A percentile compares a stretch with the other conserved stretches of the same genome.
These are phyloP conservation scores for Mohoua ochrocephala DNA, from an alignment of 2,113 vertebrate species.

Conservation along the genomic window DNA sequence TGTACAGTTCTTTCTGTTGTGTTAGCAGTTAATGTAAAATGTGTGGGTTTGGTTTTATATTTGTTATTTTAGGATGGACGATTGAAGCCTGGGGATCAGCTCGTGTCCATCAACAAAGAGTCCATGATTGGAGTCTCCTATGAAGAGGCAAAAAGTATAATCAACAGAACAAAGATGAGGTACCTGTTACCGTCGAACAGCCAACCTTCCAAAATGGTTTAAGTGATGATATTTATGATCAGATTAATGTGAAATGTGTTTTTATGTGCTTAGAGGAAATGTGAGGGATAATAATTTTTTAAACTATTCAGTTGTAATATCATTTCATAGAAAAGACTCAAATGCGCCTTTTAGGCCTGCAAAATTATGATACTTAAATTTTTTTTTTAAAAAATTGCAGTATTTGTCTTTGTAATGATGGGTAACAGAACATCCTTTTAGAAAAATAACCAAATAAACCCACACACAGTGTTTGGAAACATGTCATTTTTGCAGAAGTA, in stretches of 20 bases:
- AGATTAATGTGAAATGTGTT: not conserved
- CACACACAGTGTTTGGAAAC: not conserved
- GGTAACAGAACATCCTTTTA: not conserved
- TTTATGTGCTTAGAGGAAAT: not conserved
- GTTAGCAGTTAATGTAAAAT: not conserved
- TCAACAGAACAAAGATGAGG: conserved; percentile 83
- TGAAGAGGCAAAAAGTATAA: conserved; percentile 87
- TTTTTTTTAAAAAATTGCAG: not conserved
- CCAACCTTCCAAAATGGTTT: not conserved
- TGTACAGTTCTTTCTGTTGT: not conserved
- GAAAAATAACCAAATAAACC: not conserved
- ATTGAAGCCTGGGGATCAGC: conserved; percentile 88
- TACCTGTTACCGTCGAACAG: conserved; percentile 33
- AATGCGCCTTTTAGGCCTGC: not conserved
- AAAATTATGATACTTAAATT: not conserved
- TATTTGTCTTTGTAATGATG: not conserved
- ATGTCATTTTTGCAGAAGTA: not conserved
- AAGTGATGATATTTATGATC: not conserved
- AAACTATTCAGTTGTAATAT: not conserved
- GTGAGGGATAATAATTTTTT: not conserved
- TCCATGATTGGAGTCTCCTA: conserved; percentile 89
- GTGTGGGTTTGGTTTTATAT: not conserved
- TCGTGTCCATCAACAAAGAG: conserved; percentile 92
- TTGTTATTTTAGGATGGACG: conserved; percentile 83
- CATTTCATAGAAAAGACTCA: not conserved